Conservation (phyloP, 2,797 vertebrate genomes). For the Tadarida brasiliensis region DNA sequence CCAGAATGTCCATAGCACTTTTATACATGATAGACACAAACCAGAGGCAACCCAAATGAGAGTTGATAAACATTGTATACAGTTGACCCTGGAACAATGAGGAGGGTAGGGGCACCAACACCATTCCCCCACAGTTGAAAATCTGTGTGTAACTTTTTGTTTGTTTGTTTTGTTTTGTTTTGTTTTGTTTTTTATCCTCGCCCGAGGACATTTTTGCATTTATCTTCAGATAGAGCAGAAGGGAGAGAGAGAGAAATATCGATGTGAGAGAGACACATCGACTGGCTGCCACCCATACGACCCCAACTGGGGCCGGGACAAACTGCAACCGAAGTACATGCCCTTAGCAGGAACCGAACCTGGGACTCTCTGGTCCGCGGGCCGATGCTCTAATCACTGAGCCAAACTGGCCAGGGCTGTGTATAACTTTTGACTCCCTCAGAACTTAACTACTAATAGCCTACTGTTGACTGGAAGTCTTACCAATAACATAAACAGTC, state of each 20-base stretch:
- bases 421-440: neutral
- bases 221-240: neutral
- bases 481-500: neutral
- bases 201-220: neutral
- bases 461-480: neutral
- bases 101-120: neutral
- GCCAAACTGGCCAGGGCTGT: neutral
- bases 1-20: neutral
- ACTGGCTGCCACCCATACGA: neutral
- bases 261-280: neutral
- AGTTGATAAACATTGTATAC: neutral
- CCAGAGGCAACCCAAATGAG: slow-evolving; percentile 13
- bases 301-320: neutral
- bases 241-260: neutral
- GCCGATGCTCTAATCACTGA: neutral
- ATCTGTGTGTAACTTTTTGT: neutral
- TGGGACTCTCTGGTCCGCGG: accelerated
- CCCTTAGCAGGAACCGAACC: neutral
- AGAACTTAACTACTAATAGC: neutral
- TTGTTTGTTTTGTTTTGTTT: no score
- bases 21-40: neutral
- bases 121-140: neutral
- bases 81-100: neutral
- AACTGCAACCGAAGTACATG: neutral
- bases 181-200: no score